Evolutionary conservation across 2,113 vertebrate species (phyloP), one percentile per base, ranked within the genome.

Genomic region (Cyrtonyx montezumae): DNA sequence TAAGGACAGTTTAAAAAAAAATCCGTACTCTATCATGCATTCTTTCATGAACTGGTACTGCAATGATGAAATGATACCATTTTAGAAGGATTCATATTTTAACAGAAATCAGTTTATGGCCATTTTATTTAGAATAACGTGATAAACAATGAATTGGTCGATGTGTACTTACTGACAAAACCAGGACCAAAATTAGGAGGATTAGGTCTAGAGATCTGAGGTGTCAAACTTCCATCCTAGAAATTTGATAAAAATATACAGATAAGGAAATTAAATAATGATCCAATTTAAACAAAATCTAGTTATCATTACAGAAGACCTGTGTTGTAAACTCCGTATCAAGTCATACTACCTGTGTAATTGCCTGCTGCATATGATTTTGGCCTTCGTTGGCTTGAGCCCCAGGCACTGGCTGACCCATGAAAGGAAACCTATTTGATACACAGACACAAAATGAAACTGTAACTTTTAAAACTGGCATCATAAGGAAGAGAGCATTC

Each of bases 111-210:
- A 25, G 62, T 51, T 55, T 56, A 71, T 6, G 34, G 84, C 16
- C n/a, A 88, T 89, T 83, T 79, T 28, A 61, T 10, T 91, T 78
- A 48, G 80, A 91, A 84, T 23, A 79, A 84, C 1, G 25, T 19
- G 7, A 92, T 23, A 84, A 94, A 78, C 6, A 94, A 87, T 48
- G 87, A 58, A 88, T 91, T 51, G 96, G 40, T 66, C 65, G 76
- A 94, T 78, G 76, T 84, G 96, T 98, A 99, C 99, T 99, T 98
- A 99, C 99, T 99, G 97, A 98, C 97, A 97, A 99, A 99, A 89
- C 98, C 98, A 30, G 99, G 97, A 89, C 98, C 98, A 89, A 98
- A 99, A 97, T 87, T 99, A 83, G 99, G 99, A 88, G 99, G 99
- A 96, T 97, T 99, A 49, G 99, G 99, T n/a, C 98, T 98, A 63